Base-by-base conservation (phyloP, 2,797 vertebrate genomes). In the Myotis pilosus region DNA sequence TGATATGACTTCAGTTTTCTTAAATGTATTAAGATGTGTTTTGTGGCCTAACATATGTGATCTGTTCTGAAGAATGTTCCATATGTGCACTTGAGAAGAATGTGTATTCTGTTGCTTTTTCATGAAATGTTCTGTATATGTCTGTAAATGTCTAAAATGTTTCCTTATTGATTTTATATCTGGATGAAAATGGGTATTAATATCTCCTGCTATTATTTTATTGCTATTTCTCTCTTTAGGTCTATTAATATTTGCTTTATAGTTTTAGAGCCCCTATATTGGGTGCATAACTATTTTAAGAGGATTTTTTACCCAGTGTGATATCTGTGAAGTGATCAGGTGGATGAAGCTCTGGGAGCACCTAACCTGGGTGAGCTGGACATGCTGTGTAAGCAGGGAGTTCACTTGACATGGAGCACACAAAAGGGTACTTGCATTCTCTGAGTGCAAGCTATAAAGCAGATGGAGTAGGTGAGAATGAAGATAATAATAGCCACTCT, bases 381-480 rank as follows among this genome's bases (percentile, higher is more conserved):
- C 19, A 22, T 66, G 16, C 23, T 88, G 0, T 85, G 5, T 62
- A 33, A 38, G 80, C 38, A 89, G 6, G 71, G 25, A 74, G 25
- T 16, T 30, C 28, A 10, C 44, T 41, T 86, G 68, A 69, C 15
- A 64, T 62, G 22, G 44, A 75, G 19, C 41, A 75, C 49, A 71
- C 23, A 75, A 60, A 87, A 72, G 44, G 30, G 36, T 60, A 75
- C 25, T 92, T 81, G 1, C 28, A 57, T 78, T 79, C 66, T 88
- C n/a, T n/a, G 36, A 91, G 8, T 44, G 16, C 11, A 72, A 82
- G 33, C 69, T 89, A 68, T 41, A 64, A 89, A 74, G 13, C 47
- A 91, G 30, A 22, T 86, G 72, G 25, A 89, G 44, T 12, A 89
- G 30, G 17, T 66, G 36, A 88, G 85, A 93, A 94, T 87, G 19